Evolutionary conservation across 2,113 vertebrate species (phyloP), one percentile per base, ranked within the genome.

Genomic region (Pterocles burchelli): DNA sequence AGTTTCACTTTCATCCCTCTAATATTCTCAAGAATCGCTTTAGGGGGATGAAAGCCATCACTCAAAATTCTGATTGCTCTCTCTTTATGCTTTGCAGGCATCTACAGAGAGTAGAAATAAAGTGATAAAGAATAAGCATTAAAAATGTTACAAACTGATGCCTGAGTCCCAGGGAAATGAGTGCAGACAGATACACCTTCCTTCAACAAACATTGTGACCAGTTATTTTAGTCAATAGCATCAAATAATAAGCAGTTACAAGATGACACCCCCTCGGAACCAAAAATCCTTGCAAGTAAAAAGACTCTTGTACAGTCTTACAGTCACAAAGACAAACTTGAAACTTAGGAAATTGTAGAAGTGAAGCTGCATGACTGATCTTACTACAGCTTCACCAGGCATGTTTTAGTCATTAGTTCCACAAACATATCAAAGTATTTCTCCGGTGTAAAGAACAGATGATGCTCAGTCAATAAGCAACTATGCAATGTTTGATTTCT

Each of bases 1-100:
- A 38, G 21, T 75, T 84, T 82, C 13, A 2, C 84, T 97, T 96
- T 95, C 70, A 92, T 93, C 91, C 81, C 24, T 38, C 34, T 68
- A 18, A 85, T n/a, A 73, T 68, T 87, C 41, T 41, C 70, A 79
- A 58, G 62, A 92, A 85, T 76, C 0, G 4, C 87, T 92, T 90
- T 6, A 74, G 62, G 73, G 61, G 82, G 41, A 54, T 82, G 45
- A 94, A 91, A 94, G n/a, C 6, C 31, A 36, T 46, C 62, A 51
- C 70, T 85, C 65, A n/a, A 52, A 78, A 86, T 68, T 25, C 61
- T 36, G 41, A 82, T 61, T 88, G 34, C 29, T 75, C 86, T 54
- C 25, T 41, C 77, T 68, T 87, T 89, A 61, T 77, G 48, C 34
- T 95, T 65, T 96, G 41, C 38, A 81, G 55, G 58, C 48, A 48